These are phyloP conservation scores for Penaeus indicus DNA, from an alignment of 1,140 invertebrate species.

Conservation along the genomic window DNA sequence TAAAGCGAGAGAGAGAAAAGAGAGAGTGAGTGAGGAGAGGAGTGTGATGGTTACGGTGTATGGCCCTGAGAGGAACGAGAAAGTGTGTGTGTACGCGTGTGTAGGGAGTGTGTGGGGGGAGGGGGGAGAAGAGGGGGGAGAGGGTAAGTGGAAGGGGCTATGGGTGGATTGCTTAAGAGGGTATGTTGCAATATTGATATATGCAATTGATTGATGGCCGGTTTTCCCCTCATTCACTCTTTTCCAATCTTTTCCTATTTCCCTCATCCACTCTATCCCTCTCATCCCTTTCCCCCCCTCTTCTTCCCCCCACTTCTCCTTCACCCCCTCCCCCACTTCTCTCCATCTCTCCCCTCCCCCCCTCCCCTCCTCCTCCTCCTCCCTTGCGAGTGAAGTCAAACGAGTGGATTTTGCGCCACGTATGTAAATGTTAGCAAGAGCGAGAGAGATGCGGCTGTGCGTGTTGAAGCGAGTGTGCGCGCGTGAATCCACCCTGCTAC, in stretches of 20 bases:
- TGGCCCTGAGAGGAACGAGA: neutral
- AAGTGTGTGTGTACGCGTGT: neutral
- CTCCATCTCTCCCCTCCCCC: neutral
- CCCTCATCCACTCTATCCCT: neutral
- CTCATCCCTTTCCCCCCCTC: no score
- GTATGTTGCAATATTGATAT: no score
- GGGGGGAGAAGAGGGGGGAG: no score
- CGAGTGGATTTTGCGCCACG: no score
- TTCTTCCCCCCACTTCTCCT: neutral
- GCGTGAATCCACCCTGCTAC: no score
- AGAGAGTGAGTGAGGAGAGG: neutral
- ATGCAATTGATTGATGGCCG: no score
- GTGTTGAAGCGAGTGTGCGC: no score
- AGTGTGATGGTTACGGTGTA: neutral
- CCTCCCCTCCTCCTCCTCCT: neutral
- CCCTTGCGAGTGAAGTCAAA: no score
- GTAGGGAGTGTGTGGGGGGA: neutral
- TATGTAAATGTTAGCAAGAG: no score
- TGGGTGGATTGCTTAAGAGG: no score
- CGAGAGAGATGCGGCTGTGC: no score
- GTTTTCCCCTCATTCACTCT: neutral
- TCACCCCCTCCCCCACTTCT: neutral
- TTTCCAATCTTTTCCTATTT: neutral
- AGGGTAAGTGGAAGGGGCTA: no score
- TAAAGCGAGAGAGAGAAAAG: constrained; percentile 3